Evolutionary conservation across 2,797 vertebrate genomes (phyloP), one percentile per base, ranked within the genome.

Genomic region (Salarias fasciatus): DNA sequence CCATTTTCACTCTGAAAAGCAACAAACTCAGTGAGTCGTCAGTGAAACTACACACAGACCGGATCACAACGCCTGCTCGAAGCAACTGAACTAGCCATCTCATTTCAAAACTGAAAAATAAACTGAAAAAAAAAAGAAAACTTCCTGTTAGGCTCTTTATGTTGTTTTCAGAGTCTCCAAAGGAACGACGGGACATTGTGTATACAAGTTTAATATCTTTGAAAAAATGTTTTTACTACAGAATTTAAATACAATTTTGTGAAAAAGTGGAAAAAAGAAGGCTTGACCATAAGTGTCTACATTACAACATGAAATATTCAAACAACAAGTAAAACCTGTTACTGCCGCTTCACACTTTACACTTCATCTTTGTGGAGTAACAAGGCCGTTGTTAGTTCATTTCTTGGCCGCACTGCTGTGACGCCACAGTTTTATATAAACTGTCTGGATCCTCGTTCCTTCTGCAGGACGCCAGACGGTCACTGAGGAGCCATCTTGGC

Each of bases 401-500:
- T 40, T 65, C n/a, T 46, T 31, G 12, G 45, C 55, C 18, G n/a
- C 31, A 57, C 40, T 44, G n/a, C n/a, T 18, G 48, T 47, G 33
- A n/a, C n/a, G 29, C 47, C 33, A 6, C 18, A 38, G 44, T 48
- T 54, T 14, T 33, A 15, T 18, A 14, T 10, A 40, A 15, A 14
- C 42, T n/a, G 68, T 15, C 49, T 48, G 46, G 8, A 28, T 2
- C 2, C 15, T 14, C 30, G n/a, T 45, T 12, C 11, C 14, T 24
- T 42, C 55, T 42, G 54, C 53, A 33, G 10, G 24, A 9, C 12
- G 53, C 36, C 36, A 5, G 43, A 41, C 30, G 0, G 48, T 97
- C 91, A 99, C 82, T 95, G 94, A 77, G 95, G 96, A 9, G 91
- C 93, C 89, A 98, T 95, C 88, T 98, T 98, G 68, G 97, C 96